A percentile compares a stretch with the other conserved stretches of the same genome.
Conservation (phyloP, 2,113 vertebrate species). For the Synchiropus splendidus region DNA sequence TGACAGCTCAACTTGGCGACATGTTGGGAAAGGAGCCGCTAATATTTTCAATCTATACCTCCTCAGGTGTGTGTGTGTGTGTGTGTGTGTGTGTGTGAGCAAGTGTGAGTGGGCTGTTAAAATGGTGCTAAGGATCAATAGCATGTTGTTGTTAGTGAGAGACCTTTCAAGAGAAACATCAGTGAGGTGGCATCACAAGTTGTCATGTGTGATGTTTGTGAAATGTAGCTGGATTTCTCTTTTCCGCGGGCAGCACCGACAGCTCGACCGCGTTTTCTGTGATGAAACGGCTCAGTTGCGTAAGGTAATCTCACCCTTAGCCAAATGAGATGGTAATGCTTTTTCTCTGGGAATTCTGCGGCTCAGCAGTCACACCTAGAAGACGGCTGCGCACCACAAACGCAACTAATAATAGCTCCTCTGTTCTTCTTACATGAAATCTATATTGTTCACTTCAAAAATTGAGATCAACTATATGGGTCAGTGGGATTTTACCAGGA, state of each 20-base stretch:
- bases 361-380: constrained; percentile 49
- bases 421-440: constrained; percentile 33
- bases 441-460: constrained; percentile 50
- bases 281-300: constrained; percentile 49
- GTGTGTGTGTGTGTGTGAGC: constrained; percentile 27
- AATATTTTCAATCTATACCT: constrained; percentile 35
- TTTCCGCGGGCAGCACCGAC: too few species aligned
- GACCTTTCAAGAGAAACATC: constrained; percentile 50
- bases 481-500: constrained; percentile 58
- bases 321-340: constrained; percentile 60
- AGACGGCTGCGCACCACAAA: constrained; percentile 40
- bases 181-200: constrained; percentile 53
- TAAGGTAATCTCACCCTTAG: constrained; percentile 55
- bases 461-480: constrained; percentile 66
- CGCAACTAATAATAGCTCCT: constrained; percentile 56
- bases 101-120: constrained; percentile 38
- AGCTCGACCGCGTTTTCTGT: background rate
- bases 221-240: constrained; percentile 26
- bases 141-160: constrained; percentile 48
- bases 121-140: constrained; percentile 58
- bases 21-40: constrained; percentile 36
- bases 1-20: constrained; percentile 16
- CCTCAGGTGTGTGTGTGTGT: constrained; percentile 48
- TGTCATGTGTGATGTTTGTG: constrained; percentile 54
- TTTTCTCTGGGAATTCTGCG: constrained; percentile 54